These are phyloP conservation scores for Pteromalus puparum DNA, from an alignment of 1,140 invertebrate genomes.

Conservation along the genomic window DNA sequence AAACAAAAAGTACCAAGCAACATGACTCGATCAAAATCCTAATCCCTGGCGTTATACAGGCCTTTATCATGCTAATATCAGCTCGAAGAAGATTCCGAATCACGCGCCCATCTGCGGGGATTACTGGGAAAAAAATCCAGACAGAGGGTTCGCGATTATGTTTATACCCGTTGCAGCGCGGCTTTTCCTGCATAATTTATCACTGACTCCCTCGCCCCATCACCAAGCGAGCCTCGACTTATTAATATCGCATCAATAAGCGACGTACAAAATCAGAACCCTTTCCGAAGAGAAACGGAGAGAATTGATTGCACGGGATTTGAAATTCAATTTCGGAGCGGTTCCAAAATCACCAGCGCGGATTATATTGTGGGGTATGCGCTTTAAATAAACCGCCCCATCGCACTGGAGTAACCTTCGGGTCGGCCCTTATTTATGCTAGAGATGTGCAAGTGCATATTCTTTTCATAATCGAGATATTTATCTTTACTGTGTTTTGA, in stretches of 20 bases:
- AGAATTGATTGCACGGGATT: constrained; percentile 40
- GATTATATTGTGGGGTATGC: constrained; percentile 24
- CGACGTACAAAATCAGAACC: constrained; percentile 7
- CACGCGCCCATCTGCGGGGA: constrained; percentile 28
- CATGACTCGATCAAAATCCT: constrained; percentile 30
- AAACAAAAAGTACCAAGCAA: background rate
- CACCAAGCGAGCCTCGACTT: constrained; percentile 22
- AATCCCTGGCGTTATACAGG: constrained; percentile 13
- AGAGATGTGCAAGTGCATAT: background rate
- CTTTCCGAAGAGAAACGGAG: constrained; percentile 3
- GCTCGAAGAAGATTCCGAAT: constrained; percentile 32
- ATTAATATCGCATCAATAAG: constrained; percentile 50
- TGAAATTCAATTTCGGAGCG: constrained; percentile 48
- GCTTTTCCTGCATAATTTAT: constrained; percentile 50
- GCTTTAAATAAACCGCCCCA: constrained; percentile 21
- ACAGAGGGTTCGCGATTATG: constrained; percentile 22
- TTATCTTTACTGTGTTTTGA: background rate
- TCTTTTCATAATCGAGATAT: background rate
- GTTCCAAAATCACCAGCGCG: constrained; percentile 29
- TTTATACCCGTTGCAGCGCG: background rate
- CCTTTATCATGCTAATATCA: constrained; percentile 48
- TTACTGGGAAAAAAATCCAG: constrained; percentile 21
- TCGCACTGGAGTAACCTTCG: background rate
- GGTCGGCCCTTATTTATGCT: background rate
- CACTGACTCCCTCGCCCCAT: background rate